Evolutionary conservation across 2,113 vertebrate species (phyloP), one percentile per base, ranked within the genome.

Genomic region (Perccottus glenii): DNA sequence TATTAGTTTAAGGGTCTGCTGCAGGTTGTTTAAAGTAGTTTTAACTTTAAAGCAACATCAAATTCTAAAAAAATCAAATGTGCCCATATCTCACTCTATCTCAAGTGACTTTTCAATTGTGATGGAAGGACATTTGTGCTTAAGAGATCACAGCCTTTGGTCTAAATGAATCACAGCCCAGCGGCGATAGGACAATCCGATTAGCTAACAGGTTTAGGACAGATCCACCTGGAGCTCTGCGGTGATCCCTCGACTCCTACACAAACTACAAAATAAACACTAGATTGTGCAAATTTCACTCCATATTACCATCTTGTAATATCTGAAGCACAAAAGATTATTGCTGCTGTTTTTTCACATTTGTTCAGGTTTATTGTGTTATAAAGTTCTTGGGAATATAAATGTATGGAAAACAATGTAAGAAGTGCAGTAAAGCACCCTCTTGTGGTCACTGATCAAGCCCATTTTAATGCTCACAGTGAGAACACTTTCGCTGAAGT

Each of bases 201-300:
- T 92, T 92, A 92, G 58, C 80, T 87, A 89, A 92, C 80, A 19
- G 85, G 88, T 90, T 91, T 92, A 92, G 64, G 19, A 79, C 61
- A 82, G 86, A 91, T 89, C 90, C 59, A 78, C 85, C 82, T 85
- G 81, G 36, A 75, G 67, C 69, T 74, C 62, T 78, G 73, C 69
- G 78, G 83, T 88, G 78, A 78, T 79, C 77, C 74, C 38, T 80
- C 19, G 38, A 56, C 42, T 49, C 0, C 0, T 51, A 61, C 46
- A 76, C 36, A 40, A 61, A 78, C 45, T n/a, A 11, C 11, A 44
- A 72, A 40, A 50, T 51, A 14, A 45, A 6, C 73, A 64, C 53
- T 53, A 0, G 19, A 27, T 27, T 59, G n/a, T 60, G 5, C 11
- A 12, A 11, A 5, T 15, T 19, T 16, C 0, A 2, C 43, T 46